These are phyloP conservation scores for Cercopithecus mitis DNA, from an alignment of 2,797 vertebrate genomes.

Conservation along the genomic window DNA sequence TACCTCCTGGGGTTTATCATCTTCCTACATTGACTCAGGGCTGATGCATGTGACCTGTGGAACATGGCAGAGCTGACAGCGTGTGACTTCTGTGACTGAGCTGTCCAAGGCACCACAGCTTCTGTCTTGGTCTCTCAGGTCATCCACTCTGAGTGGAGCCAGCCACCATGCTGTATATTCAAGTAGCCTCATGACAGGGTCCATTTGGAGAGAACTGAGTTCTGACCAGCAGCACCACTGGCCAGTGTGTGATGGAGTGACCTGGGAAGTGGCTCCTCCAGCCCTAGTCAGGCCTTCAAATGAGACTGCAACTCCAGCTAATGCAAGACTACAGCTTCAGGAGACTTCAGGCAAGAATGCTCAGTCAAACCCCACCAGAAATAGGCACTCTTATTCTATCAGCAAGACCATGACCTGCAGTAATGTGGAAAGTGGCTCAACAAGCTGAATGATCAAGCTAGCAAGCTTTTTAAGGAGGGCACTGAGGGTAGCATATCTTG, in stretches of 20 bases:
- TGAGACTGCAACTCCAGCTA: neutral
- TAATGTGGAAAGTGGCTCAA: fast-evolving
- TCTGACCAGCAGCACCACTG: neutral
- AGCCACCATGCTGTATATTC: neutral
- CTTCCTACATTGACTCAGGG: neutral
- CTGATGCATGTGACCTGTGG: fast-evolving
- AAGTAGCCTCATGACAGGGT: neutral
- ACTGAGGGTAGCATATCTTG: neutral
- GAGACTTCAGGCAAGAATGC: neutral
- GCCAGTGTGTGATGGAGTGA: neutral
- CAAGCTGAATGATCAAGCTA: neutral
- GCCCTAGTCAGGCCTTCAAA: neutral
- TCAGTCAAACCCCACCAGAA: neutral
- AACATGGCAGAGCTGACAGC: neutral
- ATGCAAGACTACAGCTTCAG: too few species aligned
- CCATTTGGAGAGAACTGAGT: neutral
- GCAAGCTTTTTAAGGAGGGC: neutral
- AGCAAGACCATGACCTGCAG: neutral
- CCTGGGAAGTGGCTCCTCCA: neutral
- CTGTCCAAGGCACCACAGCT: neutral
- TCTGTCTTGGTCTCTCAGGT: neutral
- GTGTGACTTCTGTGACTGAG: neutral
- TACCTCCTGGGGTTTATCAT: neutral
- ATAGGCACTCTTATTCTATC: neutral
- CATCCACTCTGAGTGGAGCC: neutral